phyloP scores from a whole-genome alignment of 2,888 invertebrate species.

The Poecilobothrus nobilitatus region DNA sequence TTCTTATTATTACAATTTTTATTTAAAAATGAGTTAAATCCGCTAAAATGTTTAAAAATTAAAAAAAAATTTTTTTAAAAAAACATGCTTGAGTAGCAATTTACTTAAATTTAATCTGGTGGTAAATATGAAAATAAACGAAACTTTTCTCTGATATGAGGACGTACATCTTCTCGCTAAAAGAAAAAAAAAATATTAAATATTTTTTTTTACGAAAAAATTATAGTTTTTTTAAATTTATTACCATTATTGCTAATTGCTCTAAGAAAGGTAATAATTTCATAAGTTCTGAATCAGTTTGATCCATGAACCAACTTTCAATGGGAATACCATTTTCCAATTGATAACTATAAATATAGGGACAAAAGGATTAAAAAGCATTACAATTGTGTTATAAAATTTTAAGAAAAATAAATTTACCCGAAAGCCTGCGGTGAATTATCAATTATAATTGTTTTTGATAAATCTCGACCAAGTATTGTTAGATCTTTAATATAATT shows the following conservation, averaged over 20 bases:
- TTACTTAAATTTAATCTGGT: slow-evolving; percentile 56
- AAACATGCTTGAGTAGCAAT: not conserved
- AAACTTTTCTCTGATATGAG: slow-evolving; percentile 83
- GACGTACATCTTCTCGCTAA: slow-evolving; percentile 85
- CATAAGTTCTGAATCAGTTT: slow-evolving; percentile 78
- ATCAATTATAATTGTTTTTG: slow-evolving; percentile 79
- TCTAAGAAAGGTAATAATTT: slow-evolving; percentile 89
- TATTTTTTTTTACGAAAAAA: not conserved
- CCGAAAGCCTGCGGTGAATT: slow-evolving; percentile 92
- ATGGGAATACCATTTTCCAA: slow-evolving; percentile 94
- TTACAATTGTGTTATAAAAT: not conserved
- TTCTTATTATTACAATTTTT: not conserved
- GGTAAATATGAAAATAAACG: slow-evolving; percentile 82
- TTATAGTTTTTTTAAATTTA: slow-evolving; percentile 28
- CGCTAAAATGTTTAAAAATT: not conserved
- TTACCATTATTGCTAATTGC: slow-evolving; percentile 68
- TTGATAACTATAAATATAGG: slow-evolving; percentile 46
- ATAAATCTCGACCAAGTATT: slow-evolving; percentile 83
- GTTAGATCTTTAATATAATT: slow-evolving; percentile 94
- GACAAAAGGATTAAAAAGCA: not conserved
- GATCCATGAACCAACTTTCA: slow-evolving; percentile 93
- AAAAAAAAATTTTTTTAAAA: not conserved
- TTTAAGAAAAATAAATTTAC: slow-evolving; percentile 22
- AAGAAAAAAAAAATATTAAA: slow-evolving; percentile 17
- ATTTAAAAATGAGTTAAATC: not conserved